These are phyloP conservation scores for Drosophila neonasuta DNA, from an alignment of 2,888 invertebrate species.

Conservation along the genomic window DNA sequence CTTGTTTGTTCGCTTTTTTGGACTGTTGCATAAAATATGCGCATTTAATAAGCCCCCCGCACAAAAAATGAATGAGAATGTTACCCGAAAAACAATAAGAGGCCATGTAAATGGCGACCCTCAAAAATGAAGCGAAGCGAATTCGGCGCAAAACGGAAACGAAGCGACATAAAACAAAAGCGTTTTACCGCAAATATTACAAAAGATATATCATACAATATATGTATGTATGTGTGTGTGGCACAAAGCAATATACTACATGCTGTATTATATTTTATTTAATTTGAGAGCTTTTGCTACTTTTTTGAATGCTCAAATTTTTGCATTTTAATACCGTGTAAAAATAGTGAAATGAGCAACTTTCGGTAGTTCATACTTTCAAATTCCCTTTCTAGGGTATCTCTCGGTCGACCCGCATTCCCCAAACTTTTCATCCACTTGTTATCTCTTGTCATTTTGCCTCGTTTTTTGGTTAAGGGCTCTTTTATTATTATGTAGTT, in stretches of 20 bases:
- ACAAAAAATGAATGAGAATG: conserved; percentile 46
- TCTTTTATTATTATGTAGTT: conserved; percentile 69
- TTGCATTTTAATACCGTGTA: conserved; percentile 21
- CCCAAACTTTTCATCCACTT: background rate
- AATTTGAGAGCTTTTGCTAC: conserved; percentile 9
- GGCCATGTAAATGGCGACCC: conserved; percentile 54
- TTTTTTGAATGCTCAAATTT: conserved; percentile 26
- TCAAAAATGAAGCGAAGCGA: conserved; percentile 19
- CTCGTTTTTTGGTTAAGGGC: conserved; percentile 52
- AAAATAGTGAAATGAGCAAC: background rate
- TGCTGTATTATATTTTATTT: conserved; percentile 16
- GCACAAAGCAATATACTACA: background rate
- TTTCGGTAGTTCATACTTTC: background rate
- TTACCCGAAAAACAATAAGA: conserved; percentile 34
- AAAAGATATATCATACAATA: conserved; percentile 38
- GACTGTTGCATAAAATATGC: conserved; percentile 70
- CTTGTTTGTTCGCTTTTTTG: conserved; percentile 10
- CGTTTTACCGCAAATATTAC: conserved; percentile 50
- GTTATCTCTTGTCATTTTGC: conserved; percentile 19
- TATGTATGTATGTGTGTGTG: background rate
- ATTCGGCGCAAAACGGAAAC: conserved; percentile 25
- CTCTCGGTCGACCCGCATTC: conserved; percentile 15
- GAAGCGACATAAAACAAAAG: conserved; percentile 49
- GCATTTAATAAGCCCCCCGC: conserved; percentile 67
- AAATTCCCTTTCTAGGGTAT: conserved; percentile 4